A percentile compares a stretch with the other conserved stretches of the same genome.
These are phyloP conservation scores for Parauchenoglanis ngamensis DNA, from an alignment of 2,797 vertebrate species.

Conservation along the genomic window DNA sequence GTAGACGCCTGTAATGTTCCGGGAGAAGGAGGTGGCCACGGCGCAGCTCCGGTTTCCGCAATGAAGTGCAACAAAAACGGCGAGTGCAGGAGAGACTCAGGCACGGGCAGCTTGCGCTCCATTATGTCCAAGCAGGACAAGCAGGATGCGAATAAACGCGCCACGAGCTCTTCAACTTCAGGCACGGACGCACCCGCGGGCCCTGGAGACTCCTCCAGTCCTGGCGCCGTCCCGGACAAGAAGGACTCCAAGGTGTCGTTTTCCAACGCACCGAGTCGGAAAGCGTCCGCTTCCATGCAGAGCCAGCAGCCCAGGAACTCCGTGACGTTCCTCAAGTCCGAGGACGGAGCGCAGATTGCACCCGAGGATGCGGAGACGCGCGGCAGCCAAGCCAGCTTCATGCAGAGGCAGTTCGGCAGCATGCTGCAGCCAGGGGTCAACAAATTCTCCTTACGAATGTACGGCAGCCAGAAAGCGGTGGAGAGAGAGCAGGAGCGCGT, in stretches of 20 bases:
- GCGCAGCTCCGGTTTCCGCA: conserved; percentile 70
- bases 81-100: conserved; percentile 82
- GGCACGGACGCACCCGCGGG: conserved; percentile 76
- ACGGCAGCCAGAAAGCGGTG: conserved; percentile 95
- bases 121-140: conserved; percentile 80
- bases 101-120: conserved; percentile 78
- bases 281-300: conserved; percentile 78
- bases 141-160: conserved; percentile 74
- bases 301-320: conserved; percentile 79
- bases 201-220: conserved; percentile 60
- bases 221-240: conserved; percentile 73
- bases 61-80: conserved; percentile 88
- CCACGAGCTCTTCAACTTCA: conserved; percentile 75
- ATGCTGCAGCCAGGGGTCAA: conserved; percentile 98
- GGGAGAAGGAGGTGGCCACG: conserved; percentile 69
- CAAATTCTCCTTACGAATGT: conserved; percentile 99
- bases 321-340: conserved; percentile 79
- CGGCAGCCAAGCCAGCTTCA: conserved; percentile 89
- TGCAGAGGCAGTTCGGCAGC: conserved; percentile 94
- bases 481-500: conserved; percentile 94
- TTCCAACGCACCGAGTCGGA: conserved; percentile 81
- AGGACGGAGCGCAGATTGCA: conserved; percentile 81
- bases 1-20: conserved; percentile 67
- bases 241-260: conserved; percentile 82
- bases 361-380: conserved; percentile 79